Conservation (phyloP, 2,113 vertebrate genomes). For the Cricetomys ansorgei region DNA sequence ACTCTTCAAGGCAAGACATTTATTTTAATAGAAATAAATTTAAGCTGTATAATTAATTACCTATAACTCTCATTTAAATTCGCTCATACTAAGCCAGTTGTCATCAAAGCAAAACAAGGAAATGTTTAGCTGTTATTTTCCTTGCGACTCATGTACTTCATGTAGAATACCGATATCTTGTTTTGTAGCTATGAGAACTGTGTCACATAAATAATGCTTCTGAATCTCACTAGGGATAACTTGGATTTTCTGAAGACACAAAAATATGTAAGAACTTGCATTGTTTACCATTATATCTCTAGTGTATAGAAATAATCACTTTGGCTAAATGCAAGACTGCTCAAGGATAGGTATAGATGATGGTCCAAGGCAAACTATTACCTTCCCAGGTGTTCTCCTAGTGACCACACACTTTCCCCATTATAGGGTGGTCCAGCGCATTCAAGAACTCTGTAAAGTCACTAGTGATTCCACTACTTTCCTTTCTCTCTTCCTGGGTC, state of each 20-base stretch:
- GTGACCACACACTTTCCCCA: neutral
- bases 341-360: neutral
- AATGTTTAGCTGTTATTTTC: neutral
- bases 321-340: neutral
- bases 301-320: neutral
- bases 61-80: constrained; percentile 46
- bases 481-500: neutral
- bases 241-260: neutral
- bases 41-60: neutral
- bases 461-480: neutral
- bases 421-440: neutral
- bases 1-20: neutral
- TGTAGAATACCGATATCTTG: neutral
- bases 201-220: constrained; percentile 13
- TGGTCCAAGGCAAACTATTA: neutral
- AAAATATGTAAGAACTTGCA: neutral
- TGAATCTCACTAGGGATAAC: neutral
- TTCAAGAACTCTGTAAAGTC: neutral
- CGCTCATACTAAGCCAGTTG: neutral
- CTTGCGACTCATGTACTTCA: neutral
- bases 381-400: neutral
- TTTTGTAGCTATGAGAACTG: neutral
- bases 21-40: constrained; percentile 39
- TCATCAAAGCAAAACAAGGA: constrained; percentile 48
- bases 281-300: neutral